Percentiles rank a stretch among this genome's conserved stretches.
Evolutionary conservation across 2,888 invertebrate species (phyloP).

Genomic region (Megalurothrips usitatus): DNA sequence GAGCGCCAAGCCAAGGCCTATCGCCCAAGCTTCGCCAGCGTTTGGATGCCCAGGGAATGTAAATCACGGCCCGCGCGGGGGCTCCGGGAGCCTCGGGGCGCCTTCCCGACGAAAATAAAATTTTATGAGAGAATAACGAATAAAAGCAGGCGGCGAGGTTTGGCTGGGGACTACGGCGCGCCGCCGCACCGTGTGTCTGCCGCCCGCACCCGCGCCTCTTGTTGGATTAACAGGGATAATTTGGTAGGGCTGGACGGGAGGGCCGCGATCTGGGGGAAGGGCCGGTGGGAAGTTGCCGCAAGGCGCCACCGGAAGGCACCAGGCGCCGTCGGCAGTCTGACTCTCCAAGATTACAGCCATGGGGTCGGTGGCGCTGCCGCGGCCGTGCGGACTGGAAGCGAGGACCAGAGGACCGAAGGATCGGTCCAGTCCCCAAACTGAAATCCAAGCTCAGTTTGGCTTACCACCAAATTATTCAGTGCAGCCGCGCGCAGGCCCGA

Average conservation of each 20-base stretch:
- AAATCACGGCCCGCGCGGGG: background rate
- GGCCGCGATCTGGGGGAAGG: background rate
- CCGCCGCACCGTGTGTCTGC: background rate
- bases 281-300: no score
- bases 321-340: background rate
- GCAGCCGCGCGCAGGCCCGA: background rate
- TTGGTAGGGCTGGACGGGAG: background rate
- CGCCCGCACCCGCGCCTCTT: background rate
- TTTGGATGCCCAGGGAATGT: constrained; percentile 14
- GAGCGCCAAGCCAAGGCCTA: constrained; percentile 18
- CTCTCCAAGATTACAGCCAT: background rate
- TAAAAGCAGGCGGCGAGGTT: background rate
- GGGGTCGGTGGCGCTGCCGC: background rate
- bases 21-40: background rate
- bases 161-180: background rate
- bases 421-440: background rate
- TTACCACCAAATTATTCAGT: background rate
- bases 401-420: no score
- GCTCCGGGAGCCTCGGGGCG: background rate
- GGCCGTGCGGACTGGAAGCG: background rate
- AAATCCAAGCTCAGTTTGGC: background rate
- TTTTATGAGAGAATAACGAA: constrained; percentile 21
- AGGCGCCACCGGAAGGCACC: background rate
- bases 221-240: constrained; percentile 18
- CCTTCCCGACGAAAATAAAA: constrained; percentile 9